Base-by-base conservation (phyloP, 2,797 vertebrate genomes). In the Carduelis carduelis region DNA sequence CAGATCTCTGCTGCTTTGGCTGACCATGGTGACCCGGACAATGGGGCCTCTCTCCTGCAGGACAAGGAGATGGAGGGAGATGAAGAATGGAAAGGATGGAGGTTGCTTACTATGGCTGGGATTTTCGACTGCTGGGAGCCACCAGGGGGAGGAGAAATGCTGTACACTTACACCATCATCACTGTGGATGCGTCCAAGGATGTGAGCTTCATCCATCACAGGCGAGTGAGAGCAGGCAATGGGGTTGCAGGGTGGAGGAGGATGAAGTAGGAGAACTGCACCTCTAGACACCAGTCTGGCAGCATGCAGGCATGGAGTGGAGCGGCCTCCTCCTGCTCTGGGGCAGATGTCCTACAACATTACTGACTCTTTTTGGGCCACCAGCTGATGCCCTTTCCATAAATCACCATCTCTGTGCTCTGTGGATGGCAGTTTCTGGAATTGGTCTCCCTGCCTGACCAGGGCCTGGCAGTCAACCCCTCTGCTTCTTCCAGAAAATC, bases 71-170 rank as follows among this genome's bases (percentile, higher is more conserved):
- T 16, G 3, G 94, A 79, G 19, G 77, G 26, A 32, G 84, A 87
- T 0, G 77, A 96, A 26, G 97, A 98, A 34, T 99, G 99, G 99
- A 98, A 96, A 61, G 98, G 98, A 44, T 99, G 98, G 98, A 98
- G 97, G 81, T 76, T 98, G 83, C 98, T 99, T 61, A 99, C 99
- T 24, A 99, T 99, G 95, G 99, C 99, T 5, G 99, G 99, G 34
- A 97, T 99, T 95, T 99, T 99, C 30, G 99, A 99, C 97, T 98
- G 98, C 95, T 99, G 99, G 99, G 98, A 98, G 44, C 98, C 99
- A 4, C 99, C 98, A 3, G 83, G 70, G 4, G 99, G 99, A 83
- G 99, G 98, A 85, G 98, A 99, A 60, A 81, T 84, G 4, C 96
- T 99, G 5, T 99, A 99, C 92, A 98, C 98, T 6, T 99, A 99